A percentile compares a stretch with the other conserved stretches of the same genome.
phyloP scores from a whole-genome alignment of 2,888 invertebrate species.

The Euproctis similis region DNA sequence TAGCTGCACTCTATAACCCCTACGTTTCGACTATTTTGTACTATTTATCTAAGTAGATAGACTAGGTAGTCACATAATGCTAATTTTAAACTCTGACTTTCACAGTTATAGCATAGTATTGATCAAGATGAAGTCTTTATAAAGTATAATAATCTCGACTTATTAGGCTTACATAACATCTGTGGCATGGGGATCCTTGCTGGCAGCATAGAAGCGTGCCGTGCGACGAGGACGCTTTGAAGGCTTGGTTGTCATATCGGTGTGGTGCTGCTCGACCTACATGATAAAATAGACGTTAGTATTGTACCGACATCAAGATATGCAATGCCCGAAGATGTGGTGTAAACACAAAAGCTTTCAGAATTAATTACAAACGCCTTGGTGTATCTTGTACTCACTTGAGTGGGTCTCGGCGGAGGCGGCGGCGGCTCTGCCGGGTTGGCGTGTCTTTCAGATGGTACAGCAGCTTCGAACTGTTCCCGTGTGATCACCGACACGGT shows the following conservation, averaged over 20 bases:
- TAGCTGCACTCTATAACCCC: no score
- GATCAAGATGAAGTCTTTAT: no score
- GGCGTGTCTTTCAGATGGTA: slow-evolving; percentile 77
- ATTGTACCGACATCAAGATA: no score
- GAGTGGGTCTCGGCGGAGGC: slow-evolving; percentile 79
- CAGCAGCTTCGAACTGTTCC: slow-evolving; percentile 89
- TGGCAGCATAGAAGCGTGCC: slow-evolving; percentile 95
- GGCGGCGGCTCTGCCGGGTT: slow-evolving; percentile 86
- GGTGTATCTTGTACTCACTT: slow-evolving; percentile 29
- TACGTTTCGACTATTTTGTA: no score
- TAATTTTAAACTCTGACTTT: no score
- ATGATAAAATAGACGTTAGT: background rate
- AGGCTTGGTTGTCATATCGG: slow-evolving; percentile 29
- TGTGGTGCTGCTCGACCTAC: slow-evolving; percentile 31
- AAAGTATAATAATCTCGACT: no score
- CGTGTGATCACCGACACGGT: slow-evolving; percentile 92
- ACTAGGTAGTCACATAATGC: no score
- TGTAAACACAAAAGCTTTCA: no score
- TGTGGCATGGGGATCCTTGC: slow-evolving; percentile 82
- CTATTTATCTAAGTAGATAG: no score
- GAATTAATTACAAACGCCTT: no score
- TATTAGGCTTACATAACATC: slow-evolving; percentile 69
- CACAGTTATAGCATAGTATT: no score
- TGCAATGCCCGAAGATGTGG: no score
- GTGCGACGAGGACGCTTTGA: slow-evolving; percentile 74